Evolutionary conservation across 2,113 vertebrate genomes (phyloP).

Genomic region (mouse (Mus musculus)): GRCm39 chr10:13268501-13269000

Average conservation of each 20-base stretch:
- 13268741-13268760: background rate
- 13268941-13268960: background rate
- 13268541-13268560: background rate
- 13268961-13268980: fast-evolving
- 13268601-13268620: background rate
- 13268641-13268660: background rate
- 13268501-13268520: background rate
- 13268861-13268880: background rate
- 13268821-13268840: background rate
- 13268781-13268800: background rate
- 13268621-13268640: background rate
- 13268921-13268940: background rate
- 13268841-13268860: background rate
- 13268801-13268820: background rate
- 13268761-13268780: background rate
- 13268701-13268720: background rate
- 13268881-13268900: background rate
- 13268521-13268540: background rate
- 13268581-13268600: background rate
- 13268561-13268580: background rate
- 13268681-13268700: background rate
- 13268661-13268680: background rate
- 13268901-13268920: background rate
- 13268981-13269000: background rate
- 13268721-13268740: background rate